Evolutionary conservation across 1,140 invertebrate species (phyloP).

Genomic region (Lepidurus packardi): DNA sequence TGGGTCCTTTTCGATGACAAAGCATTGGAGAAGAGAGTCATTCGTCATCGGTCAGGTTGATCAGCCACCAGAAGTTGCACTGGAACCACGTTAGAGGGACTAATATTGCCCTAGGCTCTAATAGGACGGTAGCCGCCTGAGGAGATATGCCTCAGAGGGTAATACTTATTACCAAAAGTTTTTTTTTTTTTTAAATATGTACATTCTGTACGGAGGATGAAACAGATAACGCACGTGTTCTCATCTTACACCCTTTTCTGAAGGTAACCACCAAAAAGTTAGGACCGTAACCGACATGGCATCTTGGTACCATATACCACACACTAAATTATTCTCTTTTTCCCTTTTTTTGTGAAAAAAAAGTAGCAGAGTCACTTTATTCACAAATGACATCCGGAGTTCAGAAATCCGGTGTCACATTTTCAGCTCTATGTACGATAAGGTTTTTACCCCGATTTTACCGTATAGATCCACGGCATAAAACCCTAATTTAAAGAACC

Average conservation of each 20-base stretch:
- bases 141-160: conserved; percentile 14
- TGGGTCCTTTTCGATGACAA: background rate
- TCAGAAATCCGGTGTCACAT: conserved; percentile 15
- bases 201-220: background rate
- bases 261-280: conserved; percentile 22
- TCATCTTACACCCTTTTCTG: conserved; percentile 7
- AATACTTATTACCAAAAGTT: conserved; percentile 2
- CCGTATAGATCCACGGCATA: background rate
- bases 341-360: background rate
- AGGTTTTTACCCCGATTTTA: too few species aligned
- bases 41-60: background rate
- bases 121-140: background rate
- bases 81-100: background rate
- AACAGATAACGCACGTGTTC: background rate
- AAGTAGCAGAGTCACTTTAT: background rate
- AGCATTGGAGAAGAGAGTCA: background rate
- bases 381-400: background rate
- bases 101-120: background rate
- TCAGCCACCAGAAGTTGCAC: background rate
- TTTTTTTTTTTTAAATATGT: background rate
- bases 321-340: background rate
- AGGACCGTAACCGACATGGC: conserved; percentile 13
- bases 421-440: background rate
- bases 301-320: conserved; percentile 13
- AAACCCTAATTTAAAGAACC: background rate